Evolutionary conservation across 2,888 invertebrate genomes (phyloP), one percentile per base, ranked within the genome.

Genomic region (Odontothrips loti): DNA sequence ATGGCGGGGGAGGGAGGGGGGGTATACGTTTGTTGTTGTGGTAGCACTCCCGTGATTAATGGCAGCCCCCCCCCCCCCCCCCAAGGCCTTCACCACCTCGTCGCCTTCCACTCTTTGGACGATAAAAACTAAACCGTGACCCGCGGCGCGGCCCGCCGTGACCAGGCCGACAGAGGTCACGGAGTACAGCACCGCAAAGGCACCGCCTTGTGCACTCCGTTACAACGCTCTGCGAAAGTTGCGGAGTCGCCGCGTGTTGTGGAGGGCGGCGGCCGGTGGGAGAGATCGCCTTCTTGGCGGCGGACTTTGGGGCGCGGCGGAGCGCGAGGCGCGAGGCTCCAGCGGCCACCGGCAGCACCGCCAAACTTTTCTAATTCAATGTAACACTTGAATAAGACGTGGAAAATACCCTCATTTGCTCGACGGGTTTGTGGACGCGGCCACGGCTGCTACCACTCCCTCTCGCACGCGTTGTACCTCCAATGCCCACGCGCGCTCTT

Each of bases 301-400:
- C 51, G 51, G n/a, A n/a, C 51, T 17, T 11, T 51, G 15, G 17
- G 11, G 51, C 11, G 17, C 51, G 17, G 51, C 51, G 12, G 12
- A 48, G 48, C 48, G 10, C 12, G 48, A 9, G 10, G 48, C 48
- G 10, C 12, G 48, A 48, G 48, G 48, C 10, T 9, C 51, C 51
- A 12, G 51, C 51, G 2, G 15, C 51, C 1, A 12, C 6, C 51
- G 15, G 10, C 51, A 2, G 15, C 51, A 1, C 51, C 51, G 15
- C 68, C 23, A 75, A 75, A 75, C 27, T 75, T 75, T 75, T 75
- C 68, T 75, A 75, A 75, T 75, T 75, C 68, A 75, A 75, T 75
- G 68, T 75, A 75, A 75, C 68, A 6, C 68, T 75, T 75, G 68
- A 75, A 75, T 75, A 75, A 75, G 68, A 75, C 68, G 23, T 27